Base-by-base conservation (phyloP, 2,113 vertebrate species). In the Tor tambroides region DNA sequence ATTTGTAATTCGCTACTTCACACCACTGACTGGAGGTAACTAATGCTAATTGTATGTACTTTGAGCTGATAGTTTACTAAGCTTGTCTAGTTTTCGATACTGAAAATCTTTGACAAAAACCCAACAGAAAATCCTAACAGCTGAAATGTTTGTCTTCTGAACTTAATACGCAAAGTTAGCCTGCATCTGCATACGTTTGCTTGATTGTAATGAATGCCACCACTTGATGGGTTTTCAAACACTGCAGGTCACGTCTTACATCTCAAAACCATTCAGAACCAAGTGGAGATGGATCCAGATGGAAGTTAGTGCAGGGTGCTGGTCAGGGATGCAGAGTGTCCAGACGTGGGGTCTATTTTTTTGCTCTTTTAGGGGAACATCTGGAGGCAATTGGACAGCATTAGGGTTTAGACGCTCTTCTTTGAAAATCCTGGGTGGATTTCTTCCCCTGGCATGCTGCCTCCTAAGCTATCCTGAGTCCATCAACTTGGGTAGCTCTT, bases 361-460 rank as follows among this genome's bases (percentile, higher is more conserved):
- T 3, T 32, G 19, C n/a, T 43, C 79, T 49, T 81, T 72, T 79
- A 84, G 69, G 6, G n/a, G 80, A 91, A 94, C 93, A 94, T 95
- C 94, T 94, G 94, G 92, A 94, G 86, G 89, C 85, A 84, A 89
- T 91, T 93, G 91, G 90, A 89, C 85, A 41, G 92, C 56, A 91
- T 89, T 92, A 91, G 69, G 61, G 84, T 49, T 94, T 91, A 94
- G 90, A 91, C 88, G 65, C 79, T 78, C 84, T 65, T 54, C 82
- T 89, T 90, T 90, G 84, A 91, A 93, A 94, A 93, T 91, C 92
- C 87, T 87, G 85, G 85, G 88, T 90, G 91, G 93, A 93, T 94
- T 92, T 93, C 83, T 63, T 83, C 85, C 59, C 88, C 92, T 93
- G 92, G 92, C 90, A 89, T 86, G 80, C 83, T 87, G 90, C 84